Conservation (phyloP, 2,113 vertebrate genomes). For the Cyanistes caeruleus region DNA sequence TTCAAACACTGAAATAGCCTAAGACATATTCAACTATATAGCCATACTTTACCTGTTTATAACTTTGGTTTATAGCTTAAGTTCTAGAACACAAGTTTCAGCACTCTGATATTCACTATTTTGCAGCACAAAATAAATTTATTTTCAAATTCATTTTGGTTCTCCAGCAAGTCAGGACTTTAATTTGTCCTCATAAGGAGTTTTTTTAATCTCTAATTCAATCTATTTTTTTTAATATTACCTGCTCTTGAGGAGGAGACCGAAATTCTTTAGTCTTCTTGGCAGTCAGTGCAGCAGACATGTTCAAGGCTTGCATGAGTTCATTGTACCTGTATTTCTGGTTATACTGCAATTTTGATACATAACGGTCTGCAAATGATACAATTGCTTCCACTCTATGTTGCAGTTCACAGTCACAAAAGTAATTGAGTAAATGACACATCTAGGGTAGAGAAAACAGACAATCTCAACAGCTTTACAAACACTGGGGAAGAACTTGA, state of each 20-base stretch:
- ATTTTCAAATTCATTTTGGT: background rate
- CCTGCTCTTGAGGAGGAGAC: constrained; percentile 96
- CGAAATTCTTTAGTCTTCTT: constrained; percentile 96
- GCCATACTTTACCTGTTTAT: background rate
- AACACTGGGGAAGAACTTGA: background rate
- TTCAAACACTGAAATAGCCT: background rate
- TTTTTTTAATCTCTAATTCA: background rate
- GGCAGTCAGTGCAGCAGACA: constrained; percentile 95
- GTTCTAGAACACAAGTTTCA: background rate
- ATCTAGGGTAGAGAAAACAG: constrained; percentile 78
- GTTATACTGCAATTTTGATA: constrained; percentile 93
- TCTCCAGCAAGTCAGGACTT: background rate
- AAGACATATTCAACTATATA: background rate
- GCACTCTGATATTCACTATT: background rate
- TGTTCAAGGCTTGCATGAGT: constrained; percentile 94
- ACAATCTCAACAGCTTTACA: background rate
- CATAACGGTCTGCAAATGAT: constrained; percentile 91
- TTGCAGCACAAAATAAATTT: background rate
- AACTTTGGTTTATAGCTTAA: background rate
- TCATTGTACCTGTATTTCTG: constrained; percentile 97
- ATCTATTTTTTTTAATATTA: constrained; percentile 26
- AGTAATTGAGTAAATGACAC: constrained; percentile 95
- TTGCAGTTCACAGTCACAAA: constrained; percentile 96
- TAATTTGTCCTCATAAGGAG: background rate
- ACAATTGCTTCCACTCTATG: constrained; percentile 95